Evolutionary conservation across 2,888 invertebrate genomes (phyloP).

Genomic region (Dryobota labecula): DNA sequence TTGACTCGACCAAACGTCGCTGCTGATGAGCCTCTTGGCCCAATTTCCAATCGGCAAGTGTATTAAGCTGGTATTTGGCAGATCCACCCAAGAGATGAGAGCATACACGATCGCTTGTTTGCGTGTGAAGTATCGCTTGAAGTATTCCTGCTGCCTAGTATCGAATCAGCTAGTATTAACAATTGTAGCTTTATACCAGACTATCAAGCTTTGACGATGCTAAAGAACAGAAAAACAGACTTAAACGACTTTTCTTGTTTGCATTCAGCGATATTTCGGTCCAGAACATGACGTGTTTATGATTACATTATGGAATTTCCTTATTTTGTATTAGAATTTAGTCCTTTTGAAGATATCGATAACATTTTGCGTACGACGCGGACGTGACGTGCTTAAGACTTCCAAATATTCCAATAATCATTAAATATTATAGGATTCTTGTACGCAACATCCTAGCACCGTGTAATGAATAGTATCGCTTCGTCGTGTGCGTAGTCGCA

Average conservation of each 20-base stretch:
- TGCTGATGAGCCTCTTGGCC: background rate
- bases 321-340: background rate
- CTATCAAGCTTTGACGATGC: background rate
- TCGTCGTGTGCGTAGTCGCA: too few species aligned
- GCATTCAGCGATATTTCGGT: slow-evolving; percentile 4
- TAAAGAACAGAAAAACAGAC: background rate
- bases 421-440: background rate
- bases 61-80: background rate
- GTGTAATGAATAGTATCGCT: background rate
- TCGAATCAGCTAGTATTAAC: background rate
- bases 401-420: background rate
- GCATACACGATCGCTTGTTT: background rate
- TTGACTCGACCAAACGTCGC: background rate
- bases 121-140: background rate
- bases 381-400: too few species aligned
- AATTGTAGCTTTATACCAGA: background rate
- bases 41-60: background rate
- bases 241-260: slow-evolving; percentile 13
- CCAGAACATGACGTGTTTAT: background rate
- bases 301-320: background rate
- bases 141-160: background rate
- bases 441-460: background rate
- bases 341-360: background rate
- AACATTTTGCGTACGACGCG: too few species aligned
- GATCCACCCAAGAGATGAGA: background rate